A percentile compares a stretch with the other conserved stretches of the same genome.
Evolutionary conservation across 2,888 invertebrate species (phyloP).

Genomic region (Lasioglossum leucozonium): DNA sequence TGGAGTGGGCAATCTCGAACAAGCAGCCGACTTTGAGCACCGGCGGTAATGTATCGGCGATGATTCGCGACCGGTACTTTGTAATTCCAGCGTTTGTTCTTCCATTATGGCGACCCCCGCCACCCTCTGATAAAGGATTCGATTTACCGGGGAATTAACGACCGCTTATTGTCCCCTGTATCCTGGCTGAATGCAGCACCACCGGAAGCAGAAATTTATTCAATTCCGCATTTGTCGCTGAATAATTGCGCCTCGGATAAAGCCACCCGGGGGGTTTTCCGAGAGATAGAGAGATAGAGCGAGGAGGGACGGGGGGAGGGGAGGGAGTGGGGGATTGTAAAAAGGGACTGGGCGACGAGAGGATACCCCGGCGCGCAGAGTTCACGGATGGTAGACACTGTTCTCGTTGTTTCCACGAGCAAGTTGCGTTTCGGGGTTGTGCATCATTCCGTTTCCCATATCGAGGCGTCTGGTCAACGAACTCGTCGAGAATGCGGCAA

Average conservation of each 20-base stretch:
- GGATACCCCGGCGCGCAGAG: background rate
- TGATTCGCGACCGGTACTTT: slow-evolving; percentile 51
- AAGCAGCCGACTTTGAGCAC: background rate
- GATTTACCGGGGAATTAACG: slow-evolving; percentile 59
- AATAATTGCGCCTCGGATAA: slow-evolving; percentile 38
- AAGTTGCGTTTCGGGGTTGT: slow-evolving; percentile 6
- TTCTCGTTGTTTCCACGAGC: slow-evolving; percentile 2
- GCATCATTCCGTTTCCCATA: slow-evolving; percentile 16
- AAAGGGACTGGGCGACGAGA: background rate
- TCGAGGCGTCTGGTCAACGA: slow-evolving; percentile 61
- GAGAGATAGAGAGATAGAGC: background rate
- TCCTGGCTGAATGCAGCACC: slow-evolving; percentile 12
- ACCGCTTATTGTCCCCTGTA: slow-evolving; percentile 41
- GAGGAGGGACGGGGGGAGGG: too few relatives aligned
- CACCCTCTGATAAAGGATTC: slow-evolving; percentile 33
- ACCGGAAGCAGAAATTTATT: slow-evolving; percentile 41
- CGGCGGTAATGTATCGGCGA: slow-evolving; percentile 51
- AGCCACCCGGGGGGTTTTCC: background rate
- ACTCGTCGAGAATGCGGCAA: slow-evolving; percentile 65
- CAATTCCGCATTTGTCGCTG: slow-evolving; percentile 33
- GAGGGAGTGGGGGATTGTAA: background rate
- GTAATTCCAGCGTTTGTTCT: slow-evolving; percentile 59
- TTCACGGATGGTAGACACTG: background rate
- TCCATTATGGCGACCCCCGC: slow-evolving; percentile 24
- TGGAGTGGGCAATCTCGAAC: background rate